Evolutionary conservation across 2,113 vertebrate species (phyloP).

Genomic region (Lipotes vexillifer): DNA sequence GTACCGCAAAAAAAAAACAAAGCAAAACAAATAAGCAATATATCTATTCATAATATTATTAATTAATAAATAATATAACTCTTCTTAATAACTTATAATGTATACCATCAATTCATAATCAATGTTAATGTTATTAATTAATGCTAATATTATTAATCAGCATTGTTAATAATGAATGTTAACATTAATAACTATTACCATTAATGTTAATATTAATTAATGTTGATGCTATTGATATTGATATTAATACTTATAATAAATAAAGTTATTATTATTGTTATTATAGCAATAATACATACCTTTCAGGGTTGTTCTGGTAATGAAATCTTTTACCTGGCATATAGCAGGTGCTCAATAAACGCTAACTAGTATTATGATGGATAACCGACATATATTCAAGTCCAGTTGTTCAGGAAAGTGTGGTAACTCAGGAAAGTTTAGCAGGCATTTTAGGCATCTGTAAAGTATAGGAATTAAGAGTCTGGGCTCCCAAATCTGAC

Average conservation of each 20-base stretch:
- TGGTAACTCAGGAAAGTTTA: neutral
- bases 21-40: neutral
- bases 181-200: neutral
- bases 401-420: neutral
- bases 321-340: neutral
- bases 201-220: neutral
- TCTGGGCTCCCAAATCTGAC: neutral
- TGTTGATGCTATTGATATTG: neutral
- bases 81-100: neutral
- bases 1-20: too few species aligned
- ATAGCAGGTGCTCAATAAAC: neutral
- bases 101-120: neutral
- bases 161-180: neutral
- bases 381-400: neutral
- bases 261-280: neutral
- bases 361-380: neutral
- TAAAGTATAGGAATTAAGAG: neutral
- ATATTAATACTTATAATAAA: neutral
- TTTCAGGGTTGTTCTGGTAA: neutral
- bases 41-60: neutral
- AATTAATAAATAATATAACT: neutral
- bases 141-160: neutral
- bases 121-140: neutral
- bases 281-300: neutral
- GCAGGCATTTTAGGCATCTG: neutral